Base-by-base conservation (phyloP, 2,797 vertebrate genomes). In the Arctocebus calabarensis region DNA sequence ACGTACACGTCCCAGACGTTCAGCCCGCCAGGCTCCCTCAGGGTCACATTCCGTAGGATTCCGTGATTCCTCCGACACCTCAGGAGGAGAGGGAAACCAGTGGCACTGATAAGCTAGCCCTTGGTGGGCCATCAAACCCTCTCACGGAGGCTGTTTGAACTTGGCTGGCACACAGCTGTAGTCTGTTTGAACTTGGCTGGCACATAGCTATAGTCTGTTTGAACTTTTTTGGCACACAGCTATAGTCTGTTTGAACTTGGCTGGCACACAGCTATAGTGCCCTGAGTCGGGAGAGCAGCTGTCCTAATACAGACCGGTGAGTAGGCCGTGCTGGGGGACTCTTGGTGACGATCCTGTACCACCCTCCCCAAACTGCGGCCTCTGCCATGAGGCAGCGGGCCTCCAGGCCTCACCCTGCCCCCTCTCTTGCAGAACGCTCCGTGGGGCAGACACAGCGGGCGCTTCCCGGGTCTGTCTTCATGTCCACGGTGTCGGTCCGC, bases 381-480 rank as follows among this genome's bases (percentile, higher is more conserved):
- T 52, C 37, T 0, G 13, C 0, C 0, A 10, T 9, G 25, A 13
- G 17, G 43, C 43, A 29, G 45, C 9, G 52, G 32, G 13, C 16
- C 32, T 27, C 32, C 32, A 59, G 23, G 3, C 73, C 32, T 86
- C 34, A 27, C 48, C 10, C 43, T 3, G 1, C 23, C 11, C 0
- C 87, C 86, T 97, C 66, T 71, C 94, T 94, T 75, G 45, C 97
- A 98, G 97, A 98, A 66, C 95, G 91, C 29, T 61, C 95, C 7
- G 95, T 97, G 10, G 97, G 98, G 66, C 97, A 94, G 93, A 97
- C 96, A 0, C 95, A 98, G 97, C 96, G 97, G 40, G 96, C 92
- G 5, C 97, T 98, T 34, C 98, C 98, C 74, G 98, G 98, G 94
- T 98, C 98, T 0, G 97, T 99, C 97, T 99, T 98, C 96, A 96